phyloP scores from a whole-genome alignment of 2,888 invertebrate genomes.

The Mycalesis mineus region DNA sequence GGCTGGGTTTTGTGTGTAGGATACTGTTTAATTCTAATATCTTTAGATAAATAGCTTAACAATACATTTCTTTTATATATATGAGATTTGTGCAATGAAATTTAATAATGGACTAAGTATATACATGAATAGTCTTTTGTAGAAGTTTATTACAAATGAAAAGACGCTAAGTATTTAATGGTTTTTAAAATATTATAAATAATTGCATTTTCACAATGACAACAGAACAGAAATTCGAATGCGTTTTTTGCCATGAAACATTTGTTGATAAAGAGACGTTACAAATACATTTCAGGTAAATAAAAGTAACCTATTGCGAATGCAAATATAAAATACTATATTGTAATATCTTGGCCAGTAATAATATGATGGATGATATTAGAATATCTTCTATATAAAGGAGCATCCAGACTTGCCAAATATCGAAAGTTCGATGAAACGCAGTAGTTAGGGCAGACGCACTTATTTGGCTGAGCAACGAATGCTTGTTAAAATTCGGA shows the following conservation, averaged over 20 bases:
- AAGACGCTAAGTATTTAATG: conserved; percentile 11
- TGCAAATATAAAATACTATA: too few relatives aligned
- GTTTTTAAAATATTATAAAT: conserved; percentile 8
- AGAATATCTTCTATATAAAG: too few relatives aligned
- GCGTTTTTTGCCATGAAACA: conserved; percentile 78
- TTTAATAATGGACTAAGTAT: background rate
- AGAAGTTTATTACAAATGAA: conserved; percentile 1
- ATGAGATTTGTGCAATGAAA: background rate
- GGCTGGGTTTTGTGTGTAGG: conserved; percentile 5
- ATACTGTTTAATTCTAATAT: conserved; percentile 7
- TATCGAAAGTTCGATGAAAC: too few relatives aligned
- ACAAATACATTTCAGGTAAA: conserved; percentile 80
- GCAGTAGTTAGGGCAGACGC: too few relatives aligned
- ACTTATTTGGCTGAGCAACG: too few relatives aligned
- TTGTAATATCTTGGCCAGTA: too few relatives aligned
- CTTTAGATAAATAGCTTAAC: background rate
- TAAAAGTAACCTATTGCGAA: conserved; percentile 2
- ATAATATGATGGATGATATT: too few relatives aligned
- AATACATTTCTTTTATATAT: background rate
- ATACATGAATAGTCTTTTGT: conserved; percentile 2
- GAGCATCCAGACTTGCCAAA: too few relatives aligned
- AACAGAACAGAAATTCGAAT: conserved; percentile 60
- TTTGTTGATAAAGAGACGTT: conserved; percentile 78
- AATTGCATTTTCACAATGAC: conserved; percentile 44
- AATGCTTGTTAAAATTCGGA: too few relatives aligned